Evolutionary conservation across 2,888 invertebrate species (phyloP).

Genomic region (Brassicogethes aeneus): DNA sequence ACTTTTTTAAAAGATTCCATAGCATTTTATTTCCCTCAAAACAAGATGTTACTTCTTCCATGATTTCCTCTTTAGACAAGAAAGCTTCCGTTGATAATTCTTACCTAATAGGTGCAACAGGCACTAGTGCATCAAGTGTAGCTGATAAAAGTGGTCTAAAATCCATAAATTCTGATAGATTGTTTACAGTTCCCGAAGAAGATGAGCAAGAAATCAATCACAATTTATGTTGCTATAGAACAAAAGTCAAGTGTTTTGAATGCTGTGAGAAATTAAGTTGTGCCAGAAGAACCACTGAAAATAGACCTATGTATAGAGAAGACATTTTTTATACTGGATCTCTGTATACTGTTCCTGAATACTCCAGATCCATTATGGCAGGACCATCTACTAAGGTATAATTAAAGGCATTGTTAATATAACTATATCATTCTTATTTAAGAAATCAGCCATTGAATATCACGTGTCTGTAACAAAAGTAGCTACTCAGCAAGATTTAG

Average conservation of each 20-base stretch:
- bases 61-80: neutral
- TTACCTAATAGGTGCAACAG: neutral
- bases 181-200: constrained; percentile 18
- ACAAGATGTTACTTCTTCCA: neutral
- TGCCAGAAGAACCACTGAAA: constrained; percentile 5
- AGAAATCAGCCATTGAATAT: constrained; percentile 43
- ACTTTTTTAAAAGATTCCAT: neutral
- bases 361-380: constrained; percentile 8
- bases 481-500: constrained; percentile 39
- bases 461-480: constrained; percentile 49
- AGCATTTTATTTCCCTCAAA: neutral
- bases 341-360: constrained; percentile 15
- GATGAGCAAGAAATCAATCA: constrained; percentile 9
- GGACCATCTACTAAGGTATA: constrained; percentile 10
- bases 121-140: neutral
- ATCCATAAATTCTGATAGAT: constrained; percentile 3
- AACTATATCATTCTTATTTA: constrained; percentile 9
- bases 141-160: neutral
- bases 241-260: neutral
- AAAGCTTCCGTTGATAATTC: neutral
- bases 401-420: constrained; percentile 2
- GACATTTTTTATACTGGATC: constrained; percentile 59
- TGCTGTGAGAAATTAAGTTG: neutral
- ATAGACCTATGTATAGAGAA: constrained; percentile 53
- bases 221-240: neutral